Base-by-base conservation (phyloP, 2,797 vertebrate genomes). In the Buphagus erythrorhynchus region DNA sequence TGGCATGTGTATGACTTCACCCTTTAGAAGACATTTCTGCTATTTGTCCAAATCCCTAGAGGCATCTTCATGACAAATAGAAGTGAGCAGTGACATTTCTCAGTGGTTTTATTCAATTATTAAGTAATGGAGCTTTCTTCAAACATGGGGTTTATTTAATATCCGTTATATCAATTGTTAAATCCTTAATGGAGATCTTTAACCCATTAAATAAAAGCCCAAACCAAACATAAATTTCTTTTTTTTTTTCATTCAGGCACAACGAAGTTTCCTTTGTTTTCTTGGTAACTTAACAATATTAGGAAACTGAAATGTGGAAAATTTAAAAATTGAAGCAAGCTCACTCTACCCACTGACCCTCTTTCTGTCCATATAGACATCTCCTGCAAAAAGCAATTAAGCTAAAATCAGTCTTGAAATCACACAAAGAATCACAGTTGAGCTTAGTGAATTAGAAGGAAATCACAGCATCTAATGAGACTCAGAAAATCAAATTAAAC, bases 81-180 rank as follows among this genome's bases (percentile, higher is more conserved):
- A 31, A 46, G 69, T 29, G 15, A 86, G n/a, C 68, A 93, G 84
- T 91, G 85, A 90, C 54, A 93, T 90, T 95, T 94, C 69, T 94
- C 63, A 57, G 46, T 63, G 22, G 11, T 86, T 95, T 92, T 91
- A 90, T 90, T 86, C 18, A 68, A 48, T 96, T 91, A 66, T 38
- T 19, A 88, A 83, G 54, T 40, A 91, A 83, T 45, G 28, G 29
- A 92, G 35, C 62, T 93, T 91, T 90, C 79, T 66, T 92, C 43
- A 75, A 75, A 82, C 29, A 66, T 17, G 11, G 6, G 16, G 54
- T 86, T 91, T 93, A 86, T 83, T 94, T 90, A 91, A 77, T 85
- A 75, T 11, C 22, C 28, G 25, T 42, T 75, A 7, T 68, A 88
- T 67, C 54, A 93, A 42, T 73, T 92, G 31, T 79, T 92, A 63